A percentile compares a stretch with the other conserved stretches of the same genome.
Conservation (phyloP, 2,113 vertebrate genomes). For the Pardalotus punctatus region DNA sequence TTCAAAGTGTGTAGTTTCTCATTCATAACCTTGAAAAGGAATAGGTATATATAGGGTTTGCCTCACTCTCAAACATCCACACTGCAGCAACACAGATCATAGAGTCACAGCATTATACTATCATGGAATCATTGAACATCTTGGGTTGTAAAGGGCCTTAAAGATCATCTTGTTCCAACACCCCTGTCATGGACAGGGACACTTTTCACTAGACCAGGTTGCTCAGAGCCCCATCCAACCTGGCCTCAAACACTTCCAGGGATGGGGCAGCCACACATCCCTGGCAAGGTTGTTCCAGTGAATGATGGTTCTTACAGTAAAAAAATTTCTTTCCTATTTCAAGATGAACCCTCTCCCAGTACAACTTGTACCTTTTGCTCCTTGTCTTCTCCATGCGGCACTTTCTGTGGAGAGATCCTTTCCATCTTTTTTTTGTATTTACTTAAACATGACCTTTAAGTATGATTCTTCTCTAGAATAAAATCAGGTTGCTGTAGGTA, state of each 20-base stretch:
- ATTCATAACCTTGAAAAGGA: neutral
- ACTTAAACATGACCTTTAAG: neutral
- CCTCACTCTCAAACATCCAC: neutral
- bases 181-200: neutral
- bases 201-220: neutral
- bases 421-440: neutral
- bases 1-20: neutral
- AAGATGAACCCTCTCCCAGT: neutral
- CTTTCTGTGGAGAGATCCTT: neutral
- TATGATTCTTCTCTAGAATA: neutral
- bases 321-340: neutral
- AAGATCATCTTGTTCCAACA: accelerated
- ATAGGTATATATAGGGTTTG: neutral
- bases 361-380: neutral
- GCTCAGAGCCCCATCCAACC: neutral
- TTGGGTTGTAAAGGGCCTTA: neutral
- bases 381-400: neutral
- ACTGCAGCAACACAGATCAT: neutral
- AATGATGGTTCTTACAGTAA: neutral
- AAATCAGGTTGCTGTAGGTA: neutral
- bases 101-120: neutral
- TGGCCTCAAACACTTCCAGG: neutral
- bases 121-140: neutral
- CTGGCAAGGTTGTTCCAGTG: neutral
- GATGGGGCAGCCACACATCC: neutral